These are phyloP conservation scores for Dyspetes luteomarginatus DNA, from an alignment of 2,888 invertebrate genomes.

Conservation along the genomic window DNA sequence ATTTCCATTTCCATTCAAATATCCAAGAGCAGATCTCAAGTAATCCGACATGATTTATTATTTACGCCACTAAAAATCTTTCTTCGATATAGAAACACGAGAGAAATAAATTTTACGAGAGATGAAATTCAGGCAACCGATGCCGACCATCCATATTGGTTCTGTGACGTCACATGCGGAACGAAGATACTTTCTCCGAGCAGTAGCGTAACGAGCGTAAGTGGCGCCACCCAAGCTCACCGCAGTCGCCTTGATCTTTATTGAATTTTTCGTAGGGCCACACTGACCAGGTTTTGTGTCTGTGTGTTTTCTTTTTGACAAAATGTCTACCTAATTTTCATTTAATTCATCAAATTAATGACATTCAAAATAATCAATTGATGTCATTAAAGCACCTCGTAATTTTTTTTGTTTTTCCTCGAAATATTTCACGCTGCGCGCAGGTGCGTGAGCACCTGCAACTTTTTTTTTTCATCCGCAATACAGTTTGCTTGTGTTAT, in stretches of 20 bases:
- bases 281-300: not conserved
- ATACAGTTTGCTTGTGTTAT: not conserved
- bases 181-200: constrained; percentile 7
- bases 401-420: not conserved
- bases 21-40: constrained; percentile 96
- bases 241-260: not conserved
- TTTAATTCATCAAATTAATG: not conserved
- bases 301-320: not conserved
- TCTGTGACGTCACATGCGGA: constrained; percentile 72
- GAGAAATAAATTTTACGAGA: constrained; percentile 62
- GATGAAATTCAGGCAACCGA: constrained; percentile 74
- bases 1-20: constrained; percentile 92
- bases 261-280: constrained; percentile 23
- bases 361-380: not conserved
- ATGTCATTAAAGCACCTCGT: not conserved
- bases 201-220: constrained; percentile 45
- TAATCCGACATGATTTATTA: constrained; percentile 90
- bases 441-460: not conserved
- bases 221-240: constrained; percentile 48
- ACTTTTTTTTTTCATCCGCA: not conserved
- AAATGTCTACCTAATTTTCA: not conserved
- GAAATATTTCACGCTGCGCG: not conserved
- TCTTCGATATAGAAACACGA: not conserved
- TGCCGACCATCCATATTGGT: constrained; percentile 81
- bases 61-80: not conserved